Evolutionary conservation across 2,888 invertebrate species (phyloP).

Genomic region (Cephus sareptanus): DNA sequence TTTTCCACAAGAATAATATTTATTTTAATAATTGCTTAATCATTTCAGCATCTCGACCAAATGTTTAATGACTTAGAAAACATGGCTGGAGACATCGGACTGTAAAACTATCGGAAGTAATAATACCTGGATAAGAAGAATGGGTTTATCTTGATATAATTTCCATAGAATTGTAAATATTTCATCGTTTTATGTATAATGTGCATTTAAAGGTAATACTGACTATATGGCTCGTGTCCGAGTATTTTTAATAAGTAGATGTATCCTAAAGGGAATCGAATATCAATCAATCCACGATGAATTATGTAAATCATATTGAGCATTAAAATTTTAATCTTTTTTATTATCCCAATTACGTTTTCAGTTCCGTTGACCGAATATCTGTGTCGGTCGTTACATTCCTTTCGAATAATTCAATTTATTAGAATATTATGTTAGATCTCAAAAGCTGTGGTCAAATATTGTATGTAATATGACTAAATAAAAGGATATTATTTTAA

Average conservation of each 20-base stretch:
- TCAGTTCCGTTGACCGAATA: background rate
- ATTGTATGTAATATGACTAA: background rate
- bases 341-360: background rate
- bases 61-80: conserved; percentile 57
- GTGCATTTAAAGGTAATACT: background rate
- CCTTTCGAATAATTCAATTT: background rate
- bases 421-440: background rate
- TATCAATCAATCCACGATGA: background rate
- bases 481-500: background rate
- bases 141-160: background rate
- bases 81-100: conserved; percentile 51
- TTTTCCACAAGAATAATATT: background rate
- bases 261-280: background rate
- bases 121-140: background rate
- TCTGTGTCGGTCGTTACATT: background rate
- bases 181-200: conserved; percentile 21
- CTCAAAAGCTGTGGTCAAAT: background rate
- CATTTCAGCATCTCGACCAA: conserved; percentile 54
- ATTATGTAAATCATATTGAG: background rate
- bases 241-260: background rate
- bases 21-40: background rate
- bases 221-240: background rate
- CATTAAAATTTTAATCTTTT: background rate
- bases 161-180: conserved; percentile 45
- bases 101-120: conserved; percentile 31